Conservation (phyloP, 2,797 vertebrate genomes). For the Chaunax sp. region DNA sequence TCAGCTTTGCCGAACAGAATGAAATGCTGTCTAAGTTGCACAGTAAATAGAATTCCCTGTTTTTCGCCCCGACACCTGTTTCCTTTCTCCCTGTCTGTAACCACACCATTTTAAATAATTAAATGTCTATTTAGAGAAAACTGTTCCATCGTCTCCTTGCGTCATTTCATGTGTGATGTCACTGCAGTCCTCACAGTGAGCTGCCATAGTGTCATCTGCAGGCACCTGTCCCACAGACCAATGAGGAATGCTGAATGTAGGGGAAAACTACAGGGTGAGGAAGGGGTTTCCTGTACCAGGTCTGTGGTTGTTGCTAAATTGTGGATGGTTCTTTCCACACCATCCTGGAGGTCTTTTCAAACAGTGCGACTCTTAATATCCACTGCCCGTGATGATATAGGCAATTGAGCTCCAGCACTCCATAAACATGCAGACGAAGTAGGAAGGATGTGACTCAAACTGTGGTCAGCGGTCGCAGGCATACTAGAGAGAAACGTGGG, state of each 20-base stretch:
- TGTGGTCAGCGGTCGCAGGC: slow-evolving; percentile 67
- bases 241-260: slow-evolving; percentile 43
- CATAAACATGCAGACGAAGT: slow-evolving; percentile 72
- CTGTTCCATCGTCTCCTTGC: slow-evolving; percentile 47
- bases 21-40: slow-evolving; percentile 31
- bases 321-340: slow-evolving; percentile 70
- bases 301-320: slow-evolving; percentile 31
- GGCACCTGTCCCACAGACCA: slow-evolving; percentile 48
- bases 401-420: slow-evolving; percentile 62
- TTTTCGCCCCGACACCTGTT: slow-evolving; percentile 54
- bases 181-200: slow-evolving; percentile 32
- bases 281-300: slow-evolving; percentile 48
- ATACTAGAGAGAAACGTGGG: slow-evolving; percentile 52
- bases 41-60: slow-evolving; percentile 42
- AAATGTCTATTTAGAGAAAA: slow-evolving; percentile 83
- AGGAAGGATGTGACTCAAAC: slow-evolving; percentile 82
- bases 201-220: slow-evolving; percentile 33
- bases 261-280: slow-evolving; percentile 41
- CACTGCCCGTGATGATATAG: slow-evolving; percentile 69
- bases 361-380: slow-evolving; percentile 61
- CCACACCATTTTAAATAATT: slow-evolving; percentile 75
- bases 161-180: slow-evolving; percentile 62
- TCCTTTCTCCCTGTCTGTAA: slow-evolving; percentile 59
- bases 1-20: slow-evolving; percentile 51
- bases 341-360: slow-evolving; percentile 51